Evolutionary conservation across 2,888 invertebrate species (phyloP).

Genomic region (Megamerina dolium): DNA sequence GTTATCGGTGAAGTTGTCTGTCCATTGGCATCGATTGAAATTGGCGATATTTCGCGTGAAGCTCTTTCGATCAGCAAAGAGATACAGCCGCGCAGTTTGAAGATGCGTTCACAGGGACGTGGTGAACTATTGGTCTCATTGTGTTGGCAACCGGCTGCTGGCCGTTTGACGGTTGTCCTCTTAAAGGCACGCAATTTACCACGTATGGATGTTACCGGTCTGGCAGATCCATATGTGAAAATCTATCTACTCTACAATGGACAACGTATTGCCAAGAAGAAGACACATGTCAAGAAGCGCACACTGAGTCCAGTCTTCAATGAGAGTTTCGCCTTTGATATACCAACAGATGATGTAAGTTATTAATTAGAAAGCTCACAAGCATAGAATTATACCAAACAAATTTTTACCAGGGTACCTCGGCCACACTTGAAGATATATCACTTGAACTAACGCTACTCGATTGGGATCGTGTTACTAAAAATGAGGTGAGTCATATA

Average conservation of each 20-base stretch:
- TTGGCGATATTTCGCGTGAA: constrained; percentile 67
- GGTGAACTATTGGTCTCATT: constrained; percentile 93
- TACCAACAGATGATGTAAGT: constrained; percentile 65
- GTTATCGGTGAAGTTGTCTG: constrained; percentile 96
- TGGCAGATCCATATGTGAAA: constrained; percentile 95
- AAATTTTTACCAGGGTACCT: constrained; percentile 38
- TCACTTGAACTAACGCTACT: constrained; percentile 54
- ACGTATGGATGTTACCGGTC: constrained; percentile 95
- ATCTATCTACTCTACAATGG: constrained; percentile 95
- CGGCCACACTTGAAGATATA: constrained; percentile 47
- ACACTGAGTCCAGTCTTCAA: constrained; percentile 98
- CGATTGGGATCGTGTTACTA: constrained; percentile 97
- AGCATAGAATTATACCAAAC: neutral
- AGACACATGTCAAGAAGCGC: constrained; percentile 97
- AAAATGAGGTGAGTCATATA: constrained; percentile 80
- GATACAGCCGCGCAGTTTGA: constrained; percentile 87
- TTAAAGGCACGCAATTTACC: constrained; percentile 96
- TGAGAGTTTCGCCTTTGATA: constrained; percentile 97
- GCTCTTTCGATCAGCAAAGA: constrained; percentile 79
- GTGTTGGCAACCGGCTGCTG: constrained; percentile 97
- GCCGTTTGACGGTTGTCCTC: constrained; percentile 91
- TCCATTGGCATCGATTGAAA: constrained; percentile 61
- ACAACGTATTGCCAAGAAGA: constrained; percentile 97
- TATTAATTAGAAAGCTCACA: neutral
- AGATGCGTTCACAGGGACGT: constrained; percentile 88